phyloP scores from a whole-genome alignment of 2,113 vertebrate species.

The Synodontis membranacea region DNA sequence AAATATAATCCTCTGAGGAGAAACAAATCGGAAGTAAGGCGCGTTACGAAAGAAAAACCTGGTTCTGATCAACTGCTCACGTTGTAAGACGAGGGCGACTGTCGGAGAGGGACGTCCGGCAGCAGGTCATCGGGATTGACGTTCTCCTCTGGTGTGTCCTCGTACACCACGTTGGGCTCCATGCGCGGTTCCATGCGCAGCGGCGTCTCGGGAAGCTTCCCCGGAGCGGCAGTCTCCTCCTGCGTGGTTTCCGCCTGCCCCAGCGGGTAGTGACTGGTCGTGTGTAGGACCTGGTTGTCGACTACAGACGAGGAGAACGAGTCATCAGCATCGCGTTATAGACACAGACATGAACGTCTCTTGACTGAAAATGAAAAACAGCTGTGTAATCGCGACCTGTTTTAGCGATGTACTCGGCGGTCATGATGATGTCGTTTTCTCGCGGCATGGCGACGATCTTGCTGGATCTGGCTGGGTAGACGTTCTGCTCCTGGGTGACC shows the following conservation, averaged over 20 bases:
- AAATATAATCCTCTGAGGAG: not conserved
- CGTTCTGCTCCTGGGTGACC: slow-evolving; percentile 80
- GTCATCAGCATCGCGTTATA: not conserved
- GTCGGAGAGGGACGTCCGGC: slow-evolving; percentile 82
- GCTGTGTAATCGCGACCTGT: slow-evolving; percentile 68
- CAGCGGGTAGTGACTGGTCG: slow-evolving; percentile 86
- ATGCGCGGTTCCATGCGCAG: slow-evolving; percentile 83
- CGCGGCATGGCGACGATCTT: slow-evolving; percentile 83
- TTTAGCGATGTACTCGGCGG: slow-evolving; percentile 75
- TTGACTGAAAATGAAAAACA: not conserved
- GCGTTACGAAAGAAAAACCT: not conserved
- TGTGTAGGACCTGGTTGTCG: slow-evolving; percentile 80
- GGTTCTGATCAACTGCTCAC: slow-evolving; percentile 63
- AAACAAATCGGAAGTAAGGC: not conserved
- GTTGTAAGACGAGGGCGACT: slow-evolving; percentile 85
- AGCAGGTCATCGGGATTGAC: slow-evolving; percentile 71
- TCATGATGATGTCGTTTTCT: slow-evolving; percentile 81
- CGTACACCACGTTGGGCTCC: slow-evolving; percentile 71
- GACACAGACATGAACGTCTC: not conserved
- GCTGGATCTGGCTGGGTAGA: slow-evolving; percentile 78
- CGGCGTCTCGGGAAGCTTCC: slow-evolving; percentile 91
- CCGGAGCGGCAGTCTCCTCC: slow-evolving; percentile 84
- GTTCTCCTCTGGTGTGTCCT: slow-evolving; percentile 76
- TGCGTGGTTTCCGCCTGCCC: slow-evolving; percentile 84
- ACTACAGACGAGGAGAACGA: slow-evolving; percentile 11